phyloP scores from a whole-genome alignment of 2,888 invertebrate species.

The Meganola albula region DNA sequence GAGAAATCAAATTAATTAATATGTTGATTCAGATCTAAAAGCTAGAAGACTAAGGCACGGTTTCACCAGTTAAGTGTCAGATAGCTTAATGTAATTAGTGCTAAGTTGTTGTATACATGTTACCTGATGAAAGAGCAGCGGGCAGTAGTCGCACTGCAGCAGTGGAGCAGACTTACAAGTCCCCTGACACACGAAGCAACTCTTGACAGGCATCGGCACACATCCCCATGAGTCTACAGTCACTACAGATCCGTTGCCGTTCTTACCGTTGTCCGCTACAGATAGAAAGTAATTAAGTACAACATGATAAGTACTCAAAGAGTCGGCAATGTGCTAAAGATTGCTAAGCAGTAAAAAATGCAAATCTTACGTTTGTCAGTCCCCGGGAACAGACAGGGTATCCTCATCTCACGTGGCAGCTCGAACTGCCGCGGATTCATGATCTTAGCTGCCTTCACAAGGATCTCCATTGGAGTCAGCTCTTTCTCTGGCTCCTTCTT shows the following conservation, averaged over 20 bases:
- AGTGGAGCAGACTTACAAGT: constrained; percentile 91
- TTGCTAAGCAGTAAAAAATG: no score
- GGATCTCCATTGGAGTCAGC: constrained; percentile 83
- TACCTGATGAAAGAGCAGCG: constrained; percentile 88
- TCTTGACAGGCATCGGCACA: constrained; percentile 88
- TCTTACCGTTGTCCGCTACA: constrained; percentile 44
- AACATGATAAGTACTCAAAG: no score
- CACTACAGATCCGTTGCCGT: constrained; percentile 45
- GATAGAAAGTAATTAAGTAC: not conserved
- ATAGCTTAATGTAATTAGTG: no score
- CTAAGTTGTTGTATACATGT: no score
- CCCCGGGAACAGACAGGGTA: constrained; percentile 88
- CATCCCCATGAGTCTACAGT: constrained; percentile 73
- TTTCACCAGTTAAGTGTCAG: no score
- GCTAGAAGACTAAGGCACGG: no score
- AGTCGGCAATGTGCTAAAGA: no score
- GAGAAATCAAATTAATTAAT: no score
- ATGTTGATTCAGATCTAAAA: no score
- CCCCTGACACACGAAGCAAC: constrained; percentile 90
- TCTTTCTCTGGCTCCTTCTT: constrained; percentile 41
- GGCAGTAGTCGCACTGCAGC: constrained; percentile 96
- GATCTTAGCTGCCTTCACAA: constrained; percentile 88
- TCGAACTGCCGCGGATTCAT: constrained; percentile 95
- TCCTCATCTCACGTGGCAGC: constrained; percentile 87
- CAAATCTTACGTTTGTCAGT: constrained; percentile 80